Base-by-base conservation (phyloP, 2,797 vertebrate species). In the Margarornis squamiger region DNA sequence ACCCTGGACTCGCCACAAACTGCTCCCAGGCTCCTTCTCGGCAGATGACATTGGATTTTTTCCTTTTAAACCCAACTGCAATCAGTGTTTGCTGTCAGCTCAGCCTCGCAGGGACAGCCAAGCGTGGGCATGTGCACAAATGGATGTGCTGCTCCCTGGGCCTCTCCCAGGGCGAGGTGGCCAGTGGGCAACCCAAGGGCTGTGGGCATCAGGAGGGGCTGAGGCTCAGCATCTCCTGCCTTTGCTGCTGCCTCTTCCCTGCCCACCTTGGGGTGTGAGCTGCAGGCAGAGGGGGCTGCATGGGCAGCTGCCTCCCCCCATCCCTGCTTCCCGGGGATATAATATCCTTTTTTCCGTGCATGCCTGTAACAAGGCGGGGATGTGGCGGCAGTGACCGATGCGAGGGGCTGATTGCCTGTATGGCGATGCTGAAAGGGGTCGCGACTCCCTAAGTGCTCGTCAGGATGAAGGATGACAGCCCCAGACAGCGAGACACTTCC, bases 351-450 rank as follows among this genome's bases (percentile, higher is more conserved):
- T 89, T 39, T 7, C 66, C 46, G 23, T 32, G 30, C 51, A 24
- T 39, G 41, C 21, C 75, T 12, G 73, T 29, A 59, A 45, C 57
- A 6, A 91, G 93, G 95, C 34, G 10, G 85, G 65, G 93, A 41
- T 6, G 92, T 3, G 21, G 95, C 78, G 48, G 66, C 90, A 7
- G 97, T 97, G 97, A 97, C 97, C 97, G 96, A 97, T 96, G 96
- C 66, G 94, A 77, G 66, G 96, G 97, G 96, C 97, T 97, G 98
- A 97, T 97, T 95, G 97, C 94, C 96, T 96, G 97, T 34, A 75
- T 61, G 94, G 93, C 90, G 97, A 97, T 96, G 97, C 97, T 98
- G 98, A 98, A 98, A 98, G 98, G 98, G 98, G 97, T 98, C 97
- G 86, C 75, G 98, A 97, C 97, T 97, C 97, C 74, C 97, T 98